Evolutionary conservation across 2,113 vertebrate genomes (phyloP).

Genomic region (Ariopsis seemanni): DNA sequence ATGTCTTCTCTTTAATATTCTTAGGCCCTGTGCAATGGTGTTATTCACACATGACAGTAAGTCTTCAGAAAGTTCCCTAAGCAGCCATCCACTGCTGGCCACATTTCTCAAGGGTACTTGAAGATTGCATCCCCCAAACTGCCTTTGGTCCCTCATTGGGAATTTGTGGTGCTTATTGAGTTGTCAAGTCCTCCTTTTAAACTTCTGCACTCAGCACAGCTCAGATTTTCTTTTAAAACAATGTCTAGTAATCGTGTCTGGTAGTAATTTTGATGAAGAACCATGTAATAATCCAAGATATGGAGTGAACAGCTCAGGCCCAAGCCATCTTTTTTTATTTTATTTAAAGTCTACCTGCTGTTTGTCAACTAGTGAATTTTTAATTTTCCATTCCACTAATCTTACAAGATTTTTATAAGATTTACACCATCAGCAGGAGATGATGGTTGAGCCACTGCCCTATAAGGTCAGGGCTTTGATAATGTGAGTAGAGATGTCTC

Average conservation of each 20-base stretch:
- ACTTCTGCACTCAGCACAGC: not conserved
- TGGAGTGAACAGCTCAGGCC: not conserved
- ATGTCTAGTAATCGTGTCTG: not conserved
- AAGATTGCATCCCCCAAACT: not conserved
- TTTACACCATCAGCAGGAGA: not conserved
- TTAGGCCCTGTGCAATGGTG: not conserved
- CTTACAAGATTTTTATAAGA: not conserved
- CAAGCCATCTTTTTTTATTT: not conserved
- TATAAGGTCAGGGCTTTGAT: not conserved
- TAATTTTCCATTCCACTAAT: not conserved
- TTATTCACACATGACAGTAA: not conserved
- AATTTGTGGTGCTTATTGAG: conserved; percentile 8
- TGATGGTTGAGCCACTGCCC: not conserved
- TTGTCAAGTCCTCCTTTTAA: not conserved
- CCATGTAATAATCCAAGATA: not conserved
- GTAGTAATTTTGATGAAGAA: not conserved
- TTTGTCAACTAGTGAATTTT: not conserved
- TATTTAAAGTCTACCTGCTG: not conserved
- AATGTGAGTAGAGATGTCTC: not conserved
- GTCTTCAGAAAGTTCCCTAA: not conserved
- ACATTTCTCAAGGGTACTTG: not conserved
- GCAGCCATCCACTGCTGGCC: not conserved
- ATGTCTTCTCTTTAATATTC: not conserved
- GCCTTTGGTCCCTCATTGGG: not conserved
- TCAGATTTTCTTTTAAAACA: not conserved